Conservation (phyloP, 1,140 invertebrate genomes). For the Drosophila ananassae region DNA sequence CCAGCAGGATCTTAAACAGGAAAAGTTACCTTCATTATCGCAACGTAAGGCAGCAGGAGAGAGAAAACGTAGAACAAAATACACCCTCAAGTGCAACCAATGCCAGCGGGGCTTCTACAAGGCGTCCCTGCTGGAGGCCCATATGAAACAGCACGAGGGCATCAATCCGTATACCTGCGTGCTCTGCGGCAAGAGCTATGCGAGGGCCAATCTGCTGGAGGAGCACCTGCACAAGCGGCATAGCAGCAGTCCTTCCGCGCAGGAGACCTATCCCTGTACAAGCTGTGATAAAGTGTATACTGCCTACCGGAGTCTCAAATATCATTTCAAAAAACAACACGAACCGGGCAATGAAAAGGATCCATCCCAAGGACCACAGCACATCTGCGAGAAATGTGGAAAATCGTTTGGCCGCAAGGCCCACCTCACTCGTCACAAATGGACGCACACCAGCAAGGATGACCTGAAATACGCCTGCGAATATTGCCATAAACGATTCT, state of each 20-base stretch:
- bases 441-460: conserved; percentile 33
- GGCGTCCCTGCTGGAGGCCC: conserved; percentile 53
- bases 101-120: conserved; percentile 68
- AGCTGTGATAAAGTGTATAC: conserved; percentile 59
- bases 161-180: conserved; percentile 57
- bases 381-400: conserved; percentile 63
- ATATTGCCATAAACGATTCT: conserved; percentile 46
- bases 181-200: conserved; percentile 47
- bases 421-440: conserved; percentile 54
- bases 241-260: conserved; percentile 3
- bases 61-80: conserved; percentile 29
- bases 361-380: background rate
- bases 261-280: conserved; percentile 38
- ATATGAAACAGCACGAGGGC: conserved; percentile 61
- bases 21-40: conserved; percentile 12
- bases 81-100: conserved; percentile 50
- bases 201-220: conserved; percentile 41
- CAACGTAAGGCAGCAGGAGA: background rate
- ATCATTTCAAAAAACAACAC: conserved; percentile 54
- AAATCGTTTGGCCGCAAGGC: conserved; percentile 50
- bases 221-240: conserved; percentile 48
- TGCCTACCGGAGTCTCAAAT: conserved; percentile 61
- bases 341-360: background rate
- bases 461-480: conserved; percentile 38
- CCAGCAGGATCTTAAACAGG: conserved; percentile 33